Base-by-base conservation (phyloP, 2,888 invertebrate species). In the Drosophila ochracea region DNA sequence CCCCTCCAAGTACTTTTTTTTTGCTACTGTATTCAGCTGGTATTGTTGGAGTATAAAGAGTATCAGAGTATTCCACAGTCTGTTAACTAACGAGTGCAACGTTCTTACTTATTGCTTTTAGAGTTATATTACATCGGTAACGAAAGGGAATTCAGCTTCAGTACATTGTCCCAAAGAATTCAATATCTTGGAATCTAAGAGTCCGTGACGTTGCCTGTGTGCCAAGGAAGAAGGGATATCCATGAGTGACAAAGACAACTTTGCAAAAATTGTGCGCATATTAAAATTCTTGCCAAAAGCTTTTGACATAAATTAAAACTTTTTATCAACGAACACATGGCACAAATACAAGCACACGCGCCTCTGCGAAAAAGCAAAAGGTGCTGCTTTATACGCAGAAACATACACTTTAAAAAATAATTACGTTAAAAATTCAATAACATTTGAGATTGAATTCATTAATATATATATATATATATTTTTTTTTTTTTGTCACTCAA, bases 221-320 rank as follows among this genome's bases (percentile, higher is more conserved):
- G 55, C 28, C 43, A 49, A 47, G 49, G 25, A 52, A 59, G 54
- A 71, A 43, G 25, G 64, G 68, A 60, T 68, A 69, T 64, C 76
- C 69, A 75, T 73, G 60, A 80, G 73, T 73, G 81, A 74, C 69
- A 80, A 71, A 79, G 78, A 73, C 76, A 86, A 84, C 77, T 89
- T 90, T 81, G 79, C 78, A 84, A 84, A 88, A 83, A 89, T 82
- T 89, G 78, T 84, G 89, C 91, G 85, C 90, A 93, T 92, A 92
- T 92, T 92, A 92, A 92, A 92, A 92, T 93, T 92, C 92, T 91
- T 92, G 87, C 84, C 82, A 90, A 91, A 91, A 92, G 92, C 92
- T 92, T 89, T 91, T 91, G 90, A 91, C 92, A 93, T 93, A 93
- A 92, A 92, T 93, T 93, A 93, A 93, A 92, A 93, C 88, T 93